These are phyloP conservation scores for Mythimna lalbum DNA, from an alignment of 2,888 invertebrate species.

Conservation along the genomic window DNA sequence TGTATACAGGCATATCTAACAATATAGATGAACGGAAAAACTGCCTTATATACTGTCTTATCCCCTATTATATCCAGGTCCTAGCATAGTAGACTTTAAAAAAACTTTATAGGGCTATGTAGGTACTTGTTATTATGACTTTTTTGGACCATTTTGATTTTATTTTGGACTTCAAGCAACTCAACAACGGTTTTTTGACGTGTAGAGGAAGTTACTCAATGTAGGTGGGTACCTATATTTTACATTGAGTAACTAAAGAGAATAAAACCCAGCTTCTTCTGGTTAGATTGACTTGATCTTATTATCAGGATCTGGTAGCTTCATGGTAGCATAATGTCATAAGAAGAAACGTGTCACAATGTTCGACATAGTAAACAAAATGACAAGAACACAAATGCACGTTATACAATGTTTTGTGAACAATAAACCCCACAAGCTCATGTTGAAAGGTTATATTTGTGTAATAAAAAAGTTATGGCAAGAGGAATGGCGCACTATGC, in stretches of 20 bases:
- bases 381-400: constrained; percentile 10
- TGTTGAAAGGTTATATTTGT: constrained; percentile 9
- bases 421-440: constrained; percentile 31
- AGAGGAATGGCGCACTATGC: constrained; percentile 24
- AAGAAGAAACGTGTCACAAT: constrained; percentile 4
- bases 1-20: no score
- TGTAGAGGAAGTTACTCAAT: no score
- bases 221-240: no score
- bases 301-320: background rate
- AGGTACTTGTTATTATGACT: constrained; percentile 8
- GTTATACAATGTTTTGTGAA: constrained; percentile 28
- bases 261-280: no score
- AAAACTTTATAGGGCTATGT: background rate
- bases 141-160: background rate
- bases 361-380: constrained; percentile 18
- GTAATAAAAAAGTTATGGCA: constrained; percentile 38
- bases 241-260: no score
- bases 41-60: background rate
- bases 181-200: no score
- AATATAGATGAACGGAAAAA: background rate
- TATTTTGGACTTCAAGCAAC: background rate
- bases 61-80: background rate
- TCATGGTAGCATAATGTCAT: no score
- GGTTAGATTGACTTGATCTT: no score
- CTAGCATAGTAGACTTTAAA: background rate